Percentiles rank a stretch among this genome's conserved stretches.
phyloP scores from a whole-genome alignment of 2,888 invertebrate genomes.

The Drosophila melanosoma region DNA sequence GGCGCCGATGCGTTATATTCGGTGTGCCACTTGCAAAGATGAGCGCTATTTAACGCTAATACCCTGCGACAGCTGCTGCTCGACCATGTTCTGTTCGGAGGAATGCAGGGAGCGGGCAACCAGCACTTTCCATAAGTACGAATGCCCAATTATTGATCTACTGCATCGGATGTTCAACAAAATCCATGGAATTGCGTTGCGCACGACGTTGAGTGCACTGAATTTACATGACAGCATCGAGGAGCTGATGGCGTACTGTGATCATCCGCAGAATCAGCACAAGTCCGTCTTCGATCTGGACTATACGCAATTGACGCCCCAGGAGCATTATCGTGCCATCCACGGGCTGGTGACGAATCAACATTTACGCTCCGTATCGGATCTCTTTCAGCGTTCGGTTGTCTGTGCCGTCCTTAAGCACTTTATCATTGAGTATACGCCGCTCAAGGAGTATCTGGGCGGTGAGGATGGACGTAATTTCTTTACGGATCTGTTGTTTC shows the following conservation, averaged over 20 bases:
- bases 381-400: conserved; percentile 90
- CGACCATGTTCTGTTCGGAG: conserved; percentile 84
- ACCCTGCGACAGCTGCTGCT: conserved; percentile 84
- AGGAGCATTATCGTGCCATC: conserved; percentile 86
- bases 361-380: conserved; percentile 87
- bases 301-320: conserved; percentile 80
- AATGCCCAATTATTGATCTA: conserved; percentile 89
- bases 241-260: conserved; percentile 82
- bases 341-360: conserved; percentile 90
- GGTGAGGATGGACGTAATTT: conserved; percentile 84
- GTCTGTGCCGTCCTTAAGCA: conserved; percentile 87
- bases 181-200: conserved; percentile 89
- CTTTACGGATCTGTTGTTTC: conserved; percentile 88
- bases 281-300: conserved; percentile 83
- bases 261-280: conserved; percentile 82
- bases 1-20: conserved; percentile 83
- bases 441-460: conserved; percentile 85
- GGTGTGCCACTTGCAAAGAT: conserved; percentile 84
- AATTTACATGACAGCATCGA: conserved; percentile 84
- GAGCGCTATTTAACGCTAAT: conserved; percentile 83
- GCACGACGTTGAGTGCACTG: conserved; percentile 86
- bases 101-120: conserved; percentile 86
- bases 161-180: conserved; percentile 88
- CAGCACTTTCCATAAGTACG: conserved; percentile 90
- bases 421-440: conserved; percentile 87